These are phyloP conservation scores for Dastarcus helophoroides DNA, from an alignment of 2,888 invertebrate species.

Conservation along the genomic window DNA sequence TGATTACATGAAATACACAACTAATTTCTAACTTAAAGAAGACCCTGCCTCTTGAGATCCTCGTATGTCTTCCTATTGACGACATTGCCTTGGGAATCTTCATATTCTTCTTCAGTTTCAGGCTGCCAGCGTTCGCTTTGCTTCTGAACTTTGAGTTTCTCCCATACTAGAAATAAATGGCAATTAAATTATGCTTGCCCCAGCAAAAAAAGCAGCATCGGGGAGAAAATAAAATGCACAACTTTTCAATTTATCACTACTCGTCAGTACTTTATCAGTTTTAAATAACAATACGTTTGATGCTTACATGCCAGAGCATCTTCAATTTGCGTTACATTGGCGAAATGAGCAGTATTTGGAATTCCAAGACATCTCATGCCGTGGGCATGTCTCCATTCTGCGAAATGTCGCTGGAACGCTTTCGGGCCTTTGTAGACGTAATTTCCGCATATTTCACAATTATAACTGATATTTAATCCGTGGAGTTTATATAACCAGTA, in stretches of 20 bases:
- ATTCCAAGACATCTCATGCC: constrained; percentile 99
- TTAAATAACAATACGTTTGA: constrained; percentile 3
- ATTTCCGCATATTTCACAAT: constrained; percentile 99
- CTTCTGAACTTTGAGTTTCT: constrained; percentile 91
- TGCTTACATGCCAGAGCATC: constrained; percentile 84
- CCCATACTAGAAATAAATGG: constrained; percentile 73
- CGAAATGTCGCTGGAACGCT: constrained; percentile 98
- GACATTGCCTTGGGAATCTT: constrained; percentile 97
- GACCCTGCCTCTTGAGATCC: constrained; percentile 95
- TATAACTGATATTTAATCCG: constrained; percentile 96
- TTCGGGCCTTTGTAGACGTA: constrained; percentile 96
- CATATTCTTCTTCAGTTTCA: constrained; percentile 96
- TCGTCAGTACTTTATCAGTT: no score
- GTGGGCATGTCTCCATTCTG: constrained; percentile 80
- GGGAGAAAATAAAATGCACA: neutral
- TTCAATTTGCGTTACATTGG: constrained; percentile 97
- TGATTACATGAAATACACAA: no score
- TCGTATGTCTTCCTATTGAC: constrained; percentile 97
- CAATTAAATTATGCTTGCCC: neutral
- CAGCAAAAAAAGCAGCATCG: neutral
- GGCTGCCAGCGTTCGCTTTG: constrained; percentile 94
- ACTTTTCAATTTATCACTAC: constrained; percentile 2
- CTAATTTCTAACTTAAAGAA: constrained; percentile 54
- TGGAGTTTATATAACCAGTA: constrained; percentile 99
- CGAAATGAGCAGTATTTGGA: constrained; percentile 99